Conservation (phyloP, 2,888 invertebrate species). For the Scelioninae gen. 2 region DNA sequence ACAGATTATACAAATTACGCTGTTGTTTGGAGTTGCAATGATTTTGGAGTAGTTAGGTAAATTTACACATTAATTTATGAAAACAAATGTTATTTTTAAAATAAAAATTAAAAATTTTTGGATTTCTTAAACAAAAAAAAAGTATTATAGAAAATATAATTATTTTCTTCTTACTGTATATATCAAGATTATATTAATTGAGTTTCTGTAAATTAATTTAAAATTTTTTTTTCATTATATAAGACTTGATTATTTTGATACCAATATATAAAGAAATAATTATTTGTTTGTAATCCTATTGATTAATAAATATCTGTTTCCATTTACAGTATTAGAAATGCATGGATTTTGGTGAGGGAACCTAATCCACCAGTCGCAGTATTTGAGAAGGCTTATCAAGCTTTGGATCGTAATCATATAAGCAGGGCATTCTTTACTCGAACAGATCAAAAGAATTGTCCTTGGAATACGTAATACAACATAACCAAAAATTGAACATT, state of each 20-base stretch:
- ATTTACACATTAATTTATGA: no score
- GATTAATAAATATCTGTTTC: neutral
- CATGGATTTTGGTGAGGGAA: conserved; percentile 82
- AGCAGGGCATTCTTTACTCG: conserved; percentile 78
- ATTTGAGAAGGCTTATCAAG: conserved; percentile 79
- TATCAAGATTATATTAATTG: no score
- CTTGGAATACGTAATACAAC: conserved; percentile 56
- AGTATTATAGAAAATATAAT: no score
- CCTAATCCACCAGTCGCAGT: conserved; percentile 78
- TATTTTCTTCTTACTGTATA: no score
- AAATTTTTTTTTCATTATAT: no score
- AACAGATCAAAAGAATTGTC: conserved; percentile 81
- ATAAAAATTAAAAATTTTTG: no score
- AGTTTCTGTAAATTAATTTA: no score
- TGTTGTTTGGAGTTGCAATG: conserved; percentile 80
- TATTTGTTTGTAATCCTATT: no score
- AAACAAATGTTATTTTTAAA: no score
- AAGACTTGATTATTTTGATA: no score
- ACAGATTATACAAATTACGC: conserved; percentile 81
- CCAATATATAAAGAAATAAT: no score
- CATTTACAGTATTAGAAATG: conserved; percentile 72
- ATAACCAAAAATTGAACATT: conserved; percentile 10
- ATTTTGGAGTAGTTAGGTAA: conserved; percentile 78
- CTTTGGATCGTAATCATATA: conserved; percentile 78
- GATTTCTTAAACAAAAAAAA: no score